Percentiles rank a stretch among this genome's conserved stretches.
Conservation (phyloP, 2,113 vertebrate genomes). For the Hepsetus odoe region DNA sequence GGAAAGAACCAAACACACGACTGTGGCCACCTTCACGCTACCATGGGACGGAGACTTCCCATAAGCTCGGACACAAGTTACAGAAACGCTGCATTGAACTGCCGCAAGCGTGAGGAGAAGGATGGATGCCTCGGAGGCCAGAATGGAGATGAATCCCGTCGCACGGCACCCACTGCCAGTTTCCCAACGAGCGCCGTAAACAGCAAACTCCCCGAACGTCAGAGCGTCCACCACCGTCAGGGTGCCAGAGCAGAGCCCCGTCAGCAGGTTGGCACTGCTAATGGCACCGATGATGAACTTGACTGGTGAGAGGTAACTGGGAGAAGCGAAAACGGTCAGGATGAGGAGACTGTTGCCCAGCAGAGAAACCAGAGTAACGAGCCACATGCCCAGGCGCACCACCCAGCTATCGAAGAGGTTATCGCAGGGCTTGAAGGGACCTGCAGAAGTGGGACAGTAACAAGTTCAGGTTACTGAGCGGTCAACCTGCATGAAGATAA, state of each 20-base stretch:
- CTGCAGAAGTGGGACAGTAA: conserved; percentile 64
- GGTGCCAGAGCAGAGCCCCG: conserved; percentile 83
- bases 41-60: conserved; percentile 80
- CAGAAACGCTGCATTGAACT: conserved; percentile 84
- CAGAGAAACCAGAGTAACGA: conserved; percentile 81
- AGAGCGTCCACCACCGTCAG: conserved; percentile 85
- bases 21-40: conserved; percentile 78
- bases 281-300: conserved; percentile 89
- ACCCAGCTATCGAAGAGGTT: conserved; percentile 93
- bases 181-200: conserved; percentile 88
- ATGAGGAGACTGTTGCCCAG: conserved; percentile 86
- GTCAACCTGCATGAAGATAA: too few relatives aligned
- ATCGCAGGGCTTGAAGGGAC: conserved; percentile 94
- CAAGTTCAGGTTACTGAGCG: neutral
- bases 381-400: conserved; percentile 90
- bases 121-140: conserved; percentile 87
- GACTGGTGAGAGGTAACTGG: conserved; percentile 82
- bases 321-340: conserved; percentile 81
- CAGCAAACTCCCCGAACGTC: conserved; percentile 85
- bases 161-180: conserved; percentile 82
- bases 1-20: conserved; percentile 84
- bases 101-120: conserved; percentile 87
- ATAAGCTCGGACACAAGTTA: conserved; percentile 78
- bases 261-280: conserved; percentile 86
- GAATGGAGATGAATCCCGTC: conserved; percentile 88